These are phyloP conservation scores for Stichodactyla mertensii DNA, from an alignment of 64 coral and sea anemone genomes.

Conservation along the genomic window DNA sequence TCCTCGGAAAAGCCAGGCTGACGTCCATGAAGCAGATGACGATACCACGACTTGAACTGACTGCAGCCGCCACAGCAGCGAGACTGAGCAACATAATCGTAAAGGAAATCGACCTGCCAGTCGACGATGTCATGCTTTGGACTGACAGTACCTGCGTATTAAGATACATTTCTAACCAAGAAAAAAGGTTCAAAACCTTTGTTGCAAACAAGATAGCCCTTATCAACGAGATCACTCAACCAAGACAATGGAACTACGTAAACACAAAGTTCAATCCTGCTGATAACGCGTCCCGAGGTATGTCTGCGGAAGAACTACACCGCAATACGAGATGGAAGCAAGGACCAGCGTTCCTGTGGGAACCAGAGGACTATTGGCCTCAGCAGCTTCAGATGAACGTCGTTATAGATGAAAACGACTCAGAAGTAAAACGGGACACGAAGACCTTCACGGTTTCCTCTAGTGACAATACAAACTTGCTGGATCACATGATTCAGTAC, in stretches of 20 bases:
- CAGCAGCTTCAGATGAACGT: neutral
- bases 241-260: slow-evolving; percentile 24
- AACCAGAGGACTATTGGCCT: neutral
- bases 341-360: neutral
- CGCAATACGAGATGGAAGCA: neutral
- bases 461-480: too few relatives aligned
- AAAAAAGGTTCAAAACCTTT: slow-evolving; percentile 18
- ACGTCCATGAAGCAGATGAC: neutral
- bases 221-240: neutral
- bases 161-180: slow-evolving; percentile 14
- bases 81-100: neutral
- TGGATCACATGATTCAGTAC: too few relatives aligned
- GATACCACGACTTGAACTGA: slow-evolving; percentile 17
- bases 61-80: neutral
- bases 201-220: neutral
- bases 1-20: neutral
- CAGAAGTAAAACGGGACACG: too few relatives aligned
- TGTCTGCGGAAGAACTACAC: neutral
- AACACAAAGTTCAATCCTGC: neutral
- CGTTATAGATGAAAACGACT: too few relatives aligned
- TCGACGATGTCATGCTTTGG: slow-evolving; percentile 11
- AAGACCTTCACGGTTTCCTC: too few relatives aligned
- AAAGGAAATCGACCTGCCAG: neutral
- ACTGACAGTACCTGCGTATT: neutral
- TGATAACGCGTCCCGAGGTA: too few relatives aligned